Evolutionary conservation across 2,113 vertebrate species (phyloP), one percentile per base, ranked within the genome.

Genomic region (Psilopsiagon aurifrons): DNA sequence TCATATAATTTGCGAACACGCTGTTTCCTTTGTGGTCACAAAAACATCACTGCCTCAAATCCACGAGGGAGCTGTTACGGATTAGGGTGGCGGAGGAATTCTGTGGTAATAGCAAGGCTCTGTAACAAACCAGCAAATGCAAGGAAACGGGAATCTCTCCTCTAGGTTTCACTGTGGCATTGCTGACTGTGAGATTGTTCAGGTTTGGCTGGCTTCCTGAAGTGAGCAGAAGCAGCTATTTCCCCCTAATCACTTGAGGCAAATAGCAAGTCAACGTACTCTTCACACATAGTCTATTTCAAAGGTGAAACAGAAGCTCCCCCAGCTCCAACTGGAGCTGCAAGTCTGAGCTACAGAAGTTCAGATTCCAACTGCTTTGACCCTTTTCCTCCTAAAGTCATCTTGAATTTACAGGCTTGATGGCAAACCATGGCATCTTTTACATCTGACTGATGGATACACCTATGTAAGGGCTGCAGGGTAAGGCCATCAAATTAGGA

Each of bases 11-110:
- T 88, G 54, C 60, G 69, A 88, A 88, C 79, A 88, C 49, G 44
- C 69, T 44, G 22, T 49, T 96, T 85, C 69, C n/a, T 77, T 78
- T 63, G 69, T 66, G 95, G 92, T 69, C 90, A 90, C 69, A 77
- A 69, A 92, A 86, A 33, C 27, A 57, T 81, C 80, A 68, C 52
- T 81, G 52, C 22, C 68, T 80, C 63, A 80, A 63, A 73, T 84
- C 69, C 41, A 1, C 43, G 41, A 74, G 69, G 60, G 74, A 81
- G 43, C 20, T 88, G n/a, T 68, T 78, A 85, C 3, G n/a, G 35
- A 17, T 7, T 10, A 7, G 1, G 18, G 22, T n/a, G 55, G 20
- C 5, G 6, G 1, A 0, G 5, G 10, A 20, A 17, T 19, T 28
- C 16, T 62, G 35, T 60, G 52, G 24, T 90, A 60, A 68, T 35